Base-by-base conservation (phyloP, 2,888 invertebrate species). In the Cyrtodaria siliqua region DNA sequence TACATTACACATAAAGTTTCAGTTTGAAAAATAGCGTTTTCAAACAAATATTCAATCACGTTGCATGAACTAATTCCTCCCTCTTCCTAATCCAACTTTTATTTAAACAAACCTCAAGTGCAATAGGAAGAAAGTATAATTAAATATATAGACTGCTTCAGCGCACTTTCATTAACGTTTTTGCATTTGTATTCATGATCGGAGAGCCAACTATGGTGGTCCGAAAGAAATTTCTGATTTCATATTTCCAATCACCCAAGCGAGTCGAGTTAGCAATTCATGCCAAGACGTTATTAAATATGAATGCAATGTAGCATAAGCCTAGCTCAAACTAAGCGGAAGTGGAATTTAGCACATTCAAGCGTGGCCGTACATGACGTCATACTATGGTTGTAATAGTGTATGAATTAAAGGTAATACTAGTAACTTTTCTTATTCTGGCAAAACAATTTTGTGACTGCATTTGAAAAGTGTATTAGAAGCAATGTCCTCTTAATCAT, bases 131-230 rank as follows among this genome's bases (percentile, higher is more conserved):
- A 72, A 78, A 68, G 68, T 68, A 72, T 78, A 78, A 78, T 78
- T 68, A 78, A 72, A 78, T 66, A 78, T 60, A 69, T 56, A 64
- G 55, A 55, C 72, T 66, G 78, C 61, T 68, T 69, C 72, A 59
- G 47, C 69, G 78, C 42, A 23, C 72, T 77, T 78, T 78, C 78
- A 78, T 78, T 78, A 78, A 78, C 64, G 68, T 53, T 63, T 74
- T 53, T 69, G 56, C 18, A 52, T 67, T 55, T 64, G 57, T 70
- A 61, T 71, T 77, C 56, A 76, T 66, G 50, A n/a, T 56, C 52
- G 44, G 24, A 47, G 55, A 23, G 38, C 66, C 75, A 47, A 42
- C 61, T 60, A 60, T 55, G 75, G 75, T 76, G 75, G 75, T 76
- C 75, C 61, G 27, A 38, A 47, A 47, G 57, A 44, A 59, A 66